Evolutionary conservation across 2,888 invertebrate species (phyloP), one percentile per base, ranked within the genome.

Genomic region (Phyllotreta striolata): DNA sequence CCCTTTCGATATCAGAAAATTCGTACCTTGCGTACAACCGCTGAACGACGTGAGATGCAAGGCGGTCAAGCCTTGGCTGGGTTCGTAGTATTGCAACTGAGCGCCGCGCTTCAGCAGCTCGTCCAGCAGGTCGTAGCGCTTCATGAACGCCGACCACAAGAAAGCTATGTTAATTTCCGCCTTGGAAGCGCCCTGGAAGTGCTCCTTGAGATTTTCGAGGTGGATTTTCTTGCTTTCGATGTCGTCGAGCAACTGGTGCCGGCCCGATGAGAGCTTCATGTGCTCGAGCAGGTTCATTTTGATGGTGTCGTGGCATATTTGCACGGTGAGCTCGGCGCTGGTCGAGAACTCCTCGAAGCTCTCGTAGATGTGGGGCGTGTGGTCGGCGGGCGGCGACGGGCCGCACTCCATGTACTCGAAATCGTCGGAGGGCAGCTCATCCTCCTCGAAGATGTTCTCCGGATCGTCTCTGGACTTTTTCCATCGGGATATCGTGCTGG

Each of bases 331-430:
- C 70, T 88, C 85, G 9, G 67, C 67, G 70, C 87, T 87, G 51
- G 88, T 88, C 12, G 80, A 78, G 59, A 82, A 82, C 78, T 90
- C 90, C 78, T 89, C 90, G 76, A 91, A 91, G 82, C 90, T 91
- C 78, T 92, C 92, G 82, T 91, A 91, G 84, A 91, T 88, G 78
- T 90, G 90, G 71, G 91, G 90, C 47, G 91, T 90, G 81, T 91
- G 91, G 80, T 92, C 92, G 63, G 91, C 89, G 37, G 91, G 91
- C 6, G 91, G 91, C 12, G 91, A 90, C 41, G 90, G 90, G 62
- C 91, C 91, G 74, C 89, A 90, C 79, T 91, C 90, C 85, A 91
- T 90, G 80, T 89, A 91, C 80, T 89, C 89, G 79, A 89, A 88
- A 81, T 89, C 89, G 49, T 85, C 87, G 73, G 89, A 86, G 66